Conservation (phyloP, 1,140 invertebrate species). For the Panagrolaimus sp. region DNA sequence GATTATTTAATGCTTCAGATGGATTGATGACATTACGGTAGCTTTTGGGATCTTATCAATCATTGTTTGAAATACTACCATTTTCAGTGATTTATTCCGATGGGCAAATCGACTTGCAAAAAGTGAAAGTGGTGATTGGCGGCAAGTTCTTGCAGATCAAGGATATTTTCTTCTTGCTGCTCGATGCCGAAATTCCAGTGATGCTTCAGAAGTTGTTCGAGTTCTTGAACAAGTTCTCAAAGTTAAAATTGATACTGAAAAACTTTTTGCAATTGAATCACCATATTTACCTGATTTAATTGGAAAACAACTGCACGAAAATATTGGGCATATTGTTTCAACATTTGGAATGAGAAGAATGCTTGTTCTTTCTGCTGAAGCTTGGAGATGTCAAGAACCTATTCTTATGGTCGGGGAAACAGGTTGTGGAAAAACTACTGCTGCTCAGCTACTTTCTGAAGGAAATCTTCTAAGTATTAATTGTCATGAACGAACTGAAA, state of each 20-base stretch:
- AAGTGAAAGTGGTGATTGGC: slow-evolving; percentile 74
- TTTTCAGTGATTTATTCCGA: slow-evolving; percentile 80
- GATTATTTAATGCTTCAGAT: slow-evolving; percentile 47
- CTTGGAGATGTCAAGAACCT: slow-evolving; percentile 84
- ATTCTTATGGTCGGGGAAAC: slow-evolving; percentile 93
- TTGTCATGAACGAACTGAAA: slow-evolving; percentile 97
- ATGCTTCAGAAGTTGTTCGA: slow-evolving; percentile 64
- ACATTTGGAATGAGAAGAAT: slow-evolving; percentile 70
- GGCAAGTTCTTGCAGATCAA: slow-evolving; percentile 92
- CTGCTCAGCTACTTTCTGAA: slow-evolving; percentile 65
- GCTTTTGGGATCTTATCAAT: not conserved
- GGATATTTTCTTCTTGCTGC: slow-evolving; percentile 86
- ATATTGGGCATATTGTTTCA: slow-evolving; percentile 20
- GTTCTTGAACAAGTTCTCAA: slow-evolving; percentile 79
- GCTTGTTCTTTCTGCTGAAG: slow-evolving; percentile 80
- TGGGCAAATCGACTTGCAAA: slow-evolving; percentile 84
- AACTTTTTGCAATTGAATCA: slow-evolving; percentile 76
- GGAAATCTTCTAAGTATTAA: slow-evolving; percentile 67
- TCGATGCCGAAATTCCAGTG: slow-evolving; percentile 79
- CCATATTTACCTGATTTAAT: slow-evolving; percentile 52
- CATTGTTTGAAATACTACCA: not conserved
- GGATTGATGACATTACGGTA: slow-evolving; percentile 53
- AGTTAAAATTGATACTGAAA: slow-evolving; percentile 69
- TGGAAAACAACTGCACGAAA: slow-evolving; percentile 7
- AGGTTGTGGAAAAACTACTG: slow-evolving; percentile 94